Evolutionary conservation across 2,888 invertebrate species (phyloP).

Genomic region (Mythimna vitellina): DNA sequence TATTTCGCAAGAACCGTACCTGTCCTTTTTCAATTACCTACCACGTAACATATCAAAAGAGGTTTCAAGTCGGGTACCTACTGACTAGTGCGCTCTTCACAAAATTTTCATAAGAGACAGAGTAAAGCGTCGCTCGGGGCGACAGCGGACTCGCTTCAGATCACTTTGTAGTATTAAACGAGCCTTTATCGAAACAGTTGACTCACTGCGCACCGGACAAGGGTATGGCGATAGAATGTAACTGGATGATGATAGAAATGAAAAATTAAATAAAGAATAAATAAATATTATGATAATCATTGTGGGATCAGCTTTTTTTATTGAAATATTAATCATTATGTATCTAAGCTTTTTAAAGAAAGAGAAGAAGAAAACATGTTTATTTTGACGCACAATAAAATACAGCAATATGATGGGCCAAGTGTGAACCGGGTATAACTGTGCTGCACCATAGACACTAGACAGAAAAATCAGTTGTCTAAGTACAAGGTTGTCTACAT

Average conservation of each 20-base stretch:
- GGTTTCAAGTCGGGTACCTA: slow-evolving; percentile 29
- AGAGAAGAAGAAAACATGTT: too few species aligned
- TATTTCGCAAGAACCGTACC: slow-evolving; percentile 17
- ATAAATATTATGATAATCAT: too few species aligned
- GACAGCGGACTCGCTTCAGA: slow-evolving; percentile 78
- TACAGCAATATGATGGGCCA: too few species aligned
- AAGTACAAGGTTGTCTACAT: too few species aligned
- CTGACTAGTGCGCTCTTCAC: slow-evolving; percentile 69
- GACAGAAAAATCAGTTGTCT: too few species aligned
- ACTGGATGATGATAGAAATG: slow-evolving; percentile 31
- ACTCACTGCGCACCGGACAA: slow-evolving; percentile 72
- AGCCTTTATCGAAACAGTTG: slow-evolving; percentile 78
- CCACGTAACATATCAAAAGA: slow-evolving; percentile 61
- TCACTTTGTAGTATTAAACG: slow-evolving; percentile 87
- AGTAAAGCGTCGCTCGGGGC: slow-evolving; percentile 85
- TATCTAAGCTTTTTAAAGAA: too few species aligned
- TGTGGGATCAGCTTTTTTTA: not conserved
- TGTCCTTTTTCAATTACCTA: slow-evolving; percentile 58
- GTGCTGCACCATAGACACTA: too few species aligned
- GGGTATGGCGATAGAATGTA: slow-evolving; percentile 67
- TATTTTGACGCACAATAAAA: too few species aligned
- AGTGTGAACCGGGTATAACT: too few species aligned
- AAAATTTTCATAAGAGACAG: slow-evolving; percentile 82
- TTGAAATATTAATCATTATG: not conserved
- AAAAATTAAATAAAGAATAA: too few species aligned